phyloP scores from a whole-genome alignment of 2,888 invertebrate species.

The Euclidia mi region DNA sequence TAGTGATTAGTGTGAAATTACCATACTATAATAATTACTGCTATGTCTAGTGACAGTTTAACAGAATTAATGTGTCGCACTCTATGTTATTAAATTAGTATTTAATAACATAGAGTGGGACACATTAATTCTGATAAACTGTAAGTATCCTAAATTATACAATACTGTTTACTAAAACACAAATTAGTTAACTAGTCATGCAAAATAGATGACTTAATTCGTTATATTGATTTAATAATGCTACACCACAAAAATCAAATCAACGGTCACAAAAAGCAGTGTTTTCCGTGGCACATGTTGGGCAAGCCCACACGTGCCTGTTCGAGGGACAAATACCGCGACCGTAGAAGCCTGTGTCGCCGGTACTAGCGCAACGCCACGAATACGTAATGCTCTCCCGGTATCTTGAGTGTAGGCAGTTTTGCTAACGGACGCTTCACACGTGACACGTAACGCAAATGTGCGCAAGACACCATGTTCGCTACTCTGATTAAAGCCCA shows the following conservation, averaged over 20 bases:
- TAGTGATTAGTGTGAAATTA: too few relatives aligned
- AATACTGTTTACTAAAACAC: too few relatives aligned
- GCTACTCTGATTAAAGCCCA: slow-evolving; percentile 34
- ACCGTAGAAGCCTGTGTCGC: slow-evolving; percentile 43
- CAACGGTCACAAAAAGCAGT: slow-evolving; percentile 26
- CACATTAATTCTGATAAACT: too few relatives aligned
- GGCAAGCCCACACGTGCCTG: slow-evolving; percentile 44
- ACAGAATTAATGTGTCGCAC: too few relatives aligned
- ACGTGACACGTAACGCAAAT: slow-evolving; percentile 54
- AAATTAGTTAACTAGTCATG: too few relatives aligned
- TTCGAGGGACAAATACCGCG: slow-evolving; percentile 49
- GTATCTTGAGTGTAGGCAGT: slow-evolving; percentile 48
- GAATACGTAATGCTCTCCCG: slow-evolving; percentile 53
- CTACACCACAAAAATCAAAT: background rate
- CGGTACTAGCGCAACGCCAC: slow-evolving; percentile 31
- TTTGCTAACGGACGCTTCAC: slow-evolving; percentile 55
- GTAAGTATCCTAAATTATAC: too few relatives aligned
- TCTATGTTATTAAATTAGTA: too few relatives aligned
- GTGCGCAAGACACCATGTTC: slow-evolving; percentile 29
- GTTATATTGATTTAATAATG: background rate
- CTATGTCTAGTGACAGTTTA: too few relatives aligned
- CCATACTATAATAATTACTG: too few relatives aligned
- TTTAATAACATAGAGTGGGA: too few relatives aligned
- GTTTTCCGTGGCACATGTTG: slow-evolving; percentile 29
- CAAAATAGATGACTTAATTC: too few relatives aligned